Evolutionary conservation across 2,888 invertebrate genomes (phyloP).

Genomic region (Magallana nippona): DNA sequence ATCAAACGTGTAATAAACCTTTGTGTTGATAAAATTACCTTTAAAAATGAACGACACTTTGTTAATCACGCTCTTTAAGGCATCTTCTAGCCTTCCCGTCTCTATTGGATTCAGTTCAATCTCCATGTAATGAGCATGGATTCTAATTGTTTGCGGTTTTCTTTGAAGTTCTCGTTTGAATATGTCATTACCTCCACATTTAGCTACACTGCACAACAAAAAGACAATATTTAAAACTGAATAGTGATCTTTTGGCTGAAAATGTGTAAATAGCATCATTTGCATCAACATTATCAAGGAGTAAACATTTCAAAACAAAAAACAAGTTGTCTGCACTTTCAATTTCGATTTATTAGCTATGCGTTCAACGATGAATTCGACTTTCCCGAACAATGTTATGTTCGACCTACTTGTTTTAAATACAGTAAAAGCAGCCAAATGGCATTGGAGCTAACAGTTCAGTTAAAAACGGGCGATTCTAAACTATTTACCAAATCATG

Average conservation of each 20-base stretch:
- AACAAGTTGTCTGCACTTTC: neutral
- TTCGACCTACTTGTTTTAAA: neutral
- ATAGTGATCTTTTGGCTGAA: too few species aligned
- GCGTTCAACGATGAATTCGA: neutral
- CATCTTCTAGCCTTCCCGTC: slow-evolving; percentile 50
- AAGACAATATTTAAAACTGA: neutral
- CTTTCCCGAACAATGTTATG: neutral
- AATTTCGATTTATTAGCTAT: neutral
- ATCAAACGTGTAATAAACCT: too few species aligned
- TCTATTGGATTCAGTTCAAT: slow-evolving; percentile 54
- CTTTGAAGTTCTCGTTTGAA: neutral
- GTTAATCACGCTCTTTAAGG: slow-evolving; percentile 57
- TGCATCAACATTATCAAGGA: neutral
- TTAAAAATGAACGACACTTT: slow-evolving; percentile 54
- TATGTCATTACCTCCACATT: neutral
- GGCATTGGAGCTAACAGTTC: slow-evolving; percentile 30
- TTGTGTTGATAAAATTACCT: slow-evolving; percentile 42
- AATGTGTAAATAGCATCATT: neutral
- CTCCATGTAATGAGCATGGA: slow-evolving; percentile 54
- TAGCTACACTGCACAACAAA: neutral
- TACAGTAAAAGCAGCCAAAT: slow-evolving; percentile 28
- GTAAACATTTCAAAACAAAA: too few species aligned
- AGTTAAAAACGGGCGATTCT: slow-evolving; percentile 37
- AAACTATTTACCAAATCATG: slow-evolving; percentile 36
- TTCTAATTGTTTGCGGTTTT: slow-evolving; percentile 53